Conservation (phyloP, 2,797 vertebrate species). For the Toxotes lorentzi region DNA sequence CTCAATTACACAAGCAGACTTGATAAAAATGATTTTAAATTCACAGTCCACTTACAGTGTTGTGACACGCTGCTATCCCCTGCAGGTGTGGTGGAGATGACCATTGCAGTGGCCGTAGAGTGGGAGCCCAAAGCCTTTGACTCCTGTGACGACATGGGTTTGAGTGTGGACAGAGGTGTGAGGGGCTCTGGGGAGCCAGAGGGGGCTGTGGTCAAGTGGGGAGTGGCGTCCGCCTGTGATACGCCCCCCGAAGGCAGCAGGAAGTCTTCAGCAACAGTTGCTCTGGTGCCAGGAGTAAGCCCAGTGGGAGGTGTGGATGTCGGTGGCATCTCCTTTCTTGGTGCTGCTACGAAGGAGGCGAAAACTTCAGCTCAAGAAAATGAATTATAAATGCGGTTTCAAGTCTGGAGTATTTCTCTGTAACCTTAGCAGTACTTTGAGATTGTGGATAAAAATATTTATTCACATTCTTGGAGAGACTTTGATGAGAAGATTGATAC, state of each 20-base stretch:
- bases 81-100: conserved; percentile 81
- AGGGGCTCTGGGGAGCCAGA: conserved; percentile 59
- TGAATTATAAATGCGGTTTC: neutral
- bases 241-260: conserved; percentile 50
- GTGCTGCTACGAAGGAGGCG: conserved; percentile 41
- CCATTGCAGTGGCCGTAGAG: conserved; percentile 67
- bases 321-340: conserved; percentile 44
- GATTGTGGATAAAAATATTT: neutral
- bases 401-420: neutral
- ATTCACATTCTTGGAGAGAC: neutral
- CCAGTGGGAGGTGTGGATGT: conserved; percentile 45
- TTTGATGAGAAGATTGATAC: neutral
- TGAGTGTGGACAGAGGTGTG: conserved; percentile 61
- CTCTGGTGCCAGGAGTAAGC: conserved; percentile 51
- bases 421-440: neutral
- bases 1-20: neutral
- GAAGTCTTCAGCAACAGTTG: conserved; percentile 27
- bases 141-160: conserved; percentile 67
- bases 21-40: neutral
- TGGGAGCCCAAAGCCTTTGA: conserved; percentile 70
- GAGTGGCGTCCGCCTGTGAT: conserved; percentile 75
- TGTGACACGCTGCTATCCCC: conserved; percentile 94
- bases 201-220: conserved; percentile 67
- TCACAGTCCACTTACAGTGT: conserved; percentile 88
- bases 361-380: neutral